Evolutionary conservation across 2,888 invertebrate genomes (phyloP).

Genomic region (Rhagonycha fulva): DNA sequence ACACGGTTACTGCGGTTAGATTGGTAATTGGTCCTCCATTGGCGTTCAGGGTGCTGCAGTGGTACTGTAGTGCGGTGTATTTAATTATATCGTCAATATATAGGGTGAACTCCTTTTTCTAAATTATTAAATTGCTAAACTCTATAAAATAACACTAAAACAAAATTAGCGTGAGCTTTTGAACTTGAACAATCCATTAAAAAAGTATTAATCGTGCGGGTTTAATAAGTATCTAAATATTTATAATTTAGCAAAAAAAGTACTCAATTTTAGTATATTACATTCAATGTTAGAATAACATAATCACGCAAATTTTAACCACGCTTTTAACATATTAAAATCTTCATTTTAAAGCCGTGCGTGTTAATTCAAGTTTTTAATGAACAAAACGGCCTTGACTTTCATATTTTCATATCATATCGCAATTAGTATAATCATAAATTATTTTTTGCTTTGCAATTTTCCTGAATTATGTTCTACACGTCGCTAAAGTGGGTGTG

Average conservation of each 20-base stretch:
- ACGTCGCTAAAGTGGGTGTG: not conserved
- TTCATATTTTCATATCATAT: not conserved
- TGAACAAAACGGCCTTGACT: not conserved
- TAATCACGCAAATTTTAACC: not conserved
- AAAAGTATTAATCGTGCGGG: not conserved
- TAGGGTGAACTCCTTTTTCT: slow-evolving; percentile 1
- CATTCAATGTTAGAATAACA: not conserved
- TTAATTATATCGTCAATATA: slow-evolving; percentile 3
- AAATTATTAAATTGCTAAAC: not conserved
- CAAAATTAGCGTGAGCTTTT: not conserved
- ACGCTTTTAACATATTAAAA: not conserved
- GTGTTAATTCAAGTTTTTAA: not conserved
- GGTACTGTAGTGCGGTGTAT: slow-evolving; percentile 25
- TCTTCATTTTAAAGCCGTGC: not conserved
- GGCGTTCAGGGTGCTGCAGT: slow-evolving; percentile 28
- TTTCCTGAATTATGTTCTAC: not conserved
- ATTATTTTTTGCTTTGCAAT: not conserved
- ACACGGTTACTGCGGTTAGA: slow-evolving; percentile 14
- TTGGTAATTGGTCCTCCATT: slow-evolving; percentile 29
- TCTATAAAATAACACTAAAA: not conserved
- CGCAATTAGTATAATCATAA: not conserved
- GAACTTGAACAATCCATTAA: not conserved
- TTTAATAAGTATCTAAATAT: not conserved
- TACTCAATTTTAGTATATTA: not conserved
- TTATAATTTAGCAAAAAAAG: not conserved